Evolutionary conservation across 1,140 invertebrate genomes (phyloP).

Genomic region (Tetranychus urticae): DNA sequence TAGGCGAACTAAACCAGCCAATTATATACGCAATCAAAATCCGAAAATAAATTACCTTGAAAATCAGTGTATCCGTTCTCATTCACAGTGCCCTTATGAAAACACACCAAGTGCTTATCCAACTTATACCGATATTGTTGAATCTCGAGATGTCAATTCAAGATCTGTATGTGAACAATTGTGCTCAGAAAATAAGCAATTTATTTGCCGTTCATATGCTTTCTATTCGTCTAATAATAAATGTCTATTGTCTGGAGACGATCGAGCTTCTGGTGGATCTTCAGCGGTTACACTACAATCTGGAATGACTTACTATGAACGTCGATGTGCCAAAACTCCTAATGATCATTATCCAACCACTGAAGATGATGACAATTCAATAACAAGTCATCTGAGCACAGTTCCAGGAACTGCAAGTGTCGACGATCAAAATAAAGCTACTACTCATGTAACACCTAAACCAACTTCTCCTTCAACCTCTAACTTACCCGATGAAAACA

Average conservation of each 20-base stretch:
- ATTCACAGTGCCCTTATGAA: constrained; percentile 15
- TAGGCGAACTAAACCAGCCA: constrained; percentile 19
- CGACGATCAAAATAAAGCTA: neutral
- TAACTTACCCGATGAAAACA: neutral
- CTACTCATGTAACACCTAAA: neutral
- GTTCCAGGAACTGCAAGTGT: neutral
- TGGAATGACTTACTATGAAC: constrained; percentile 23
- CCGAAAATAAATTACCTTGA: constrained; percentile 26
- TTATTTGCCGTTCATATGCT: constrained; percentile 24
- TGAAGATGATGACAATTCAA: neutral
- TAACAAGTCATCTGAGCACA: neutral
- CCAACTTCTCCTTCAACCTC: neutral
- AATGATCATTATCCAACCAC: neutral
- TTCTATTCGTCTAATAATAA: constrained; percentile 23
- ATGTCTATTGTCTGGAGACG: constrained; percentile 24
- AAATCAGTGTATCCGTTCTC: constrained; percentile 24
- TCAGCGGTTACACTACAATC: constrained; percentile 19
- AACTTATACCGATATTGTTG: constrained; percentile 23
- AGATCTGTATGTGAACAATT: constrained; percentile 21
- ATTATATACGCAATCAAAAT: constrained; percentile 20
- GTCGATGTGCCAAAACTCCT: constrained; percentile 17
- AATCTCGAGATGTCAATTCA: constrained; percentile 18
- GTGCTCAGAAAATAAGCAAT: constrained; percentile 20
- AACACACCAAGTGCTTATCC: constrained; percentile 20
- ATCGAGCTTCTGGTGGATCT: constrained; percentile 11